Evolutionary conservation across 1,140 invertebrate genomes (phyloP), one percentile per base, ranked within the genome.

Genomic region (Drosophila truncata): DNA sequence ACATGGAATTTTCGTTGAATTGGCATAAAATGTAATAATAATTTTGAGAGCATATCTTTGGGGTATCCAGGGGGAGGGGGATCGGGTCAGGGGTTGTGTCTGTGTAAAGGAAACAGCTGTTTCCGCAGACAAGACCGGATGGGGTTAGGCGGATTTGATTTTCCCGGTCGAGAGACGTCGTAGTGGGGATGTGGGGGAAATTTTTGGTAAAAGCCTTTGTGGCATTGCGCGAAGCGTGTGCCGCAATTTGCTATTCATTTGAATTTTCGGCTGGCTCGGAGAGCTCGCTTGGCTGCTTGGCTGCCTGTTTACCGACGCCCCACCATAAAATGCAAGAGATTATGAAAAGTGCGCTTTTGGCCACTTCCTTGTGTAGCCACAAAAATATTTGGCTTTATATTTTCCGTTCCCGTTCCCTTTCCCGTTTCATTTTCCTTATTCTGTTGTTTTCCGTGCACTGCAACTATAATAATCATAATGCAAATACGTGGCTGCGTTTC

Each of bases 11-110:
- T 67, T 78, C 73, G 84, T 88, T 87, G 80, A 87, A 84, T 88
- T 87, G 80, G 77, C 84, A 87, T 78, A 74, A 87, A 87, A 88
- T 73, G 80, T 88, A 80, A 84, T 83, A 87, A 87, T 80, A 77
- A 83, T 88, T 88, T 50, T 35, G 8, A 64, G n/a, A n/a, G n/a
- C n/a, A n/a, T n/a, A n/a, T n/a, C n/a, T n/a, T n/a, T n/a, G 61
- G 57, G 57, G 33, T 37, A 52, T 37, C 42, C 25, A n/a, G 33
- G 33, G 33, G 29, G 8, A 4, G 5, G 4, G 41, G 49, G 20
- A 8, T 47, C 25, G 65, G 81, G 63, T 77, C 60, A 66, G 77
- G 52, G 65, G 58, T 71, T 60, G 63, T 46, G 11, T 60, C 33
- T 76, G 62, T 70, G 66, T 71, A 87, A 80, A 69, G 83, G 79